Conservation (phyloP, 2,888 invertebrate genomes). For the Itoplectis maculator region DNA sequence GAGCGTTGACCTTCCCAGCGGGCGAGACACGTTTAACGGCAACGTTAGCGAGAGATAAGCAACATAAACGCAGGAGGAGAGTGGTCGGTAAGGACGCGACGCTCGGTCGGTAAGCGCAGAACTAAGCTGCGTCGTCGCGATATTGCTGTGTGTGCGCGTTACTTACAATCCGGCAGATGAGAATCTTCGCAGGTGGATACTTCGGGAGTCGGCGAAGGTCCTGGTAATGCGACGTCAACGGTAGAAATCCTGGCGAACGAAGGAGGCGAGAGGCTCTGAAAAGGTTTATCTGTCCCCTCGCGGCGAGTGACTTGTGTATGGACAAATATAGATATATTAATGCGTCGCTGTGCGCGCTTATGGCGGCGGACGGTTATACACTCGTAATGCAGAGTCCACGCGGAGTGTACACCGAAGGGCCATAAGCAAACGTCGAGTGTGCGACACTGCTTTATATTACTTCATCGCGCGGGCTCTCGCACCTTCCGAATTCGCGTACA, state of each 20-base stretch:
- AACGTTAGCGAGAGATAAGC: background rate
- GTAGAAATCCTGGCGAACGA: background rate
- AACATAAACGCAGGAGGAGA: background rate
- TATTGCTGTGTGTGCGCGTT: too few relatives aligned
- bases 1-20: too few relatives aligned
- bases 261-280: constrained; percentile 5
- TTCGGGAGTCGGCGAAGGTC: background rate
- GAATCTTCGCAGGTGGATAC: background rate
- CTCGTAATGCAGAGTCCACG: background rate
- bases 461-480: background rate
- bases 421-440: background rate
- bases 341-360: background rate
- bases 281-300: constrained; percentile 5
- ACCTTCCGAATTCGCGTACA: background rate
- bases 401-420: background rate
- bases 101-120: background rate
- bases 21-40: background rate
- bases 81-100: background rate
- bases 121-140: background rate
- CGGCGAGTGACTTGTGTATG: constrained; percentile 1
- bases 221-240: background rate
- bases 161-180: background rate
- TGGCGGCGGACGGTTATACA: background rate
- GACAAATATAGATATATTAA: background rate
- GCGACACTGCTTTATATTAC: constrained; percentile 19